These are phyloP conservation scores for Mactromeris polynyma DNA, from an alignment of 2,888 invertebrate genomes.

Conservation along the genomic window DNA sequence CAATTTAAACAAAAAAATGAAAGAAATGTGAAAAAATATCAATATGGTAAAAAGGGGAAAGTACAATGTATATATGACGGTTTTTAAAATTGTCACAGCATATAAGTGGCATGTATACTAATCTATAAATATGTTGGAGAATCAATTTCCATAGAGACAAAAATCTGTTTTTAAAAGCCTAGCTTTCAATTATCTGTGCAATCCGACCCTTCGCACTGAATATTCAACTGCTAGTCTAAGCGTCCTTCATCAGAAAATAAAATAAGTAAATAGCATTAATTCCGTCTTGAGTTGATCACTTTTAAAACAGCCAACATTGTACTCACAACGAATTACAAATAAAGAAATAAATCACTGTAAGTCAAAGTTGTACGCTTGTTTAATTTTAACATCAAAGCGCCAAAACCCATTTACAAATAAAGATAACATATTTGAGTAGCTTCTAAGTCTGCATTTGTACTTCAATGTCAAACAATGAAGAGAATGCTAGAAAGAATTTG, in stretches of 20 bases:
- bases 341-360: no score
- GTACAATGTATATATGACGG: no score
- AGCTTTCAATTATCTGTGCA: not conserved
- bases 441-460: no score
- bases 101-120: not conserved
- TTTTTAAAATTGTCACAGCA: not conserved
- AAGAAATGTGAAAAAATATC: not conserved
- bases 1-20: not conserved
- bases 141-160: not conserved
- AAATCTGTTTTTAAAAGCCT: not conserved
- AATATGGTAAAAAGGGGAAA: no score
- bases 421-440: no score
- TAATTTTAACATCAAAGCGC: no score
- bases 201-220: conserved; percentile 67
- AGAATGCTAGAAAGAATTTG: no score
- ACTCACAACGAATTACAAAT: no score
- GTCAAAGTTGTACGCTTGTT: no score
- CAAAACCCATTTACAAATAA: no score
- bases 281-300: not conserved
- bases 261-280: not conserved
- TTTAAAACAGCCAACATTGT: not conserved
- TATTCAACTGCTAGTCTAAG: conserved; percentile 50
- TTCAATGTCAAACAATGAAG: no score
- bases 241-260: not conserved
- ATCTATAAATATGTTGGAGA: conserved; percentile 30